Evolutionary conservation across 2,888 invertebrate genomes (phyloP), one percentile per base, ranked within the genome.

Genomic region (Leptogaster cylindrica): DNA sequence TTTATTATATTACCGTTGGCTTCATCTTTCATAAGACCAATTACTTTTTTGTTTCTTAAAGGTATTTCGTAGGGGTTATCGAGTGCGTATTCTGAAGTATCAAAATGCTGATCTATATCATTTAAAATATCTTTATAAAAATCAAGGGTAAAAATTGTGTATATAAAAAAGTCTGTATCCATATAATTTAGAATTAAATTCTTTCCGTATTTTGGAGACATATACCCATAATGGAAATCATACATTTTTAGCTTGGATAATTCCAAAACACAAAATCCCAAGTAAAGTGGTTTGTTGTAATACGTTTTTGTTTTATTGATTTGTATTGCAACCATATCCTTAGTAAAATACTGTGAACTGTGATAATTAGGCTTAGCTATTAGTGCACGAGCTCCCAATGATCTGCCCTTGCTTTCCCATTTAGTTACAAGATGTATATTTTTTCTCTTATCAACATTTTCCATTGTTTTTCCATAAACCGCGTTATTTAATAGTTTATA

Each of bases 31-130:
- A 69, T 70, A 41, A 61, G 64, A 28, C 73, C 63, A 61, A 71
- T 3, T n/a, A 44, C 16, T 44, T 44, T 44, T 14, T 65, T 44
- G 31, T 66, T 66, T 68, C 51, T 61, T 73, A n/a, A n/a, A n/a
- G n/a, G n/a, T n/a, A n/a, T n/a, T n/a, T n/a, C n/a, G n/a, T n/a
- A 75, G 8, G 58, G 6, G 72, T 77, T 77, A 55, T 72, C 50
- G 5, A 36, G 5, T 7, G 64, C 25, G 67, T 74, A 76, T 67
- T 74, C 73, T 3, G 75, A 75, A 28, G 75, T 76, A 72, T 79
- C 78, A 71, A 78, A 79, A 44, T 67, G 27, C 3, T 6, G 7
- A 8, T 31, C 41, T 31, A 69, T 67, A 63, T 69, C 68, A 48
- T 14, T 6, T 33, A 39, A 25, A 27, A 70, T 61, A 61, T 70